Evolutionary conservation across 2,888 invertebrate genomes (phyloP).

Genomic region (Pollenia amentaria): DNA sequence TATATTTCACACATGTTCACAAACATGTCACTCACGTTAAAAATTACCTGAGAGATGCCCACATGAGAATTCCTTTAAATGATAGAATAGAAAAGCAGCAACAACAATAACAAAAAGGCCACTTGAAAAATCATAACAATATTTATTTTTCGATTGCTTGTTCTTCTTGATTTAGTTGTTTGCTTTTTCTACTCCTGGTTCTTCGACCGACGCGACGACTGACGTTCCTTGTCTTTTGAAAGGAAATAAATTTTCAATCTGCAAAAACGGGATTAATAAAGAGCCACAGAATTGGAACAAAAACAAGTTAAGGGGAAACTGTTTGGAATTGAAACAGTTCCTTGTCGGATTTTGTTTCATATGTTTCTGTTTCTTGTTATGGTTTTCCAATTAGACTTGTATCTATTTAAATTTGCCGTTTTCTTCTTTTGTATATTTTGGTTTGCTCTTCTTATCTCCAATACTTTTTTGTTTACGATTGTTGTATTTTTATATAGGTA

Average conservation of each 20-base stretch:
- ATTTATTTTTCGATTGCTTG: slow-evolving; percentile 1
- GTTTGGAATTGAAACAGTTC: slow-evolving; percentile 16
- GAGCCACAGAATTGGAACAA: not conserved
- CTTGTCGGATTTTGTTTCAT: not conserved
- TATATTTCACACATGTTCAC: not conserved
- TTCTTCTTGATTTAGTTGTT: not conserved
- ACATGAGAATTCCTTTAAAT: slow-evolving; percentile 19
- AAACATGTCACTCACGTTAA: slow-evolving; percentile 11
- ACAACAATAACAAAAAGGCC: slow-evolving; percentile 15
- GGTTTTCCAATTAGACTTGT: slow-evolving; percentile 37
- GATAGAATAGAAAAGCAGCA: not conserved
- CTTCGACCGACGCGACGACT: not conserved
- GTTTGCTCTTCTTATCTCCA: not conserved
- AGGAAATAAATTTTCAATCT: too few species aligned
- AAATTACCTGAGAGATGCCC: slow-evolving; percentile 38
- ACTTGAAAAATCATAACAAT: slow-evolving; percentile 47
- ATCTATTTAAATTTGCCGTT: not conserved
- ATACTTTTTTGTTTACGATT: slow-evolving; percentile 4
- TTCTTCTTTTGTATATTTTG: slow-evolving; percentile 20
- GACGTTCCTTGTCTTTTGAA: too few species aligned
- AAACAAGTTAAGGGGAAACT: not conserved
- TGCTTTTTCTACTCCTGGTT: not conserved
- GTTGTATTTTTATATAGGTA: not conserved
- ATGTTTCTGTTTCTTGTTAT: not conserved
- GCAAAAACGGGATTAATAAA: not conserved